Conservation (phyloP, 2,113 vertebrate species). For the Odocoileus hemionus region DNA sequence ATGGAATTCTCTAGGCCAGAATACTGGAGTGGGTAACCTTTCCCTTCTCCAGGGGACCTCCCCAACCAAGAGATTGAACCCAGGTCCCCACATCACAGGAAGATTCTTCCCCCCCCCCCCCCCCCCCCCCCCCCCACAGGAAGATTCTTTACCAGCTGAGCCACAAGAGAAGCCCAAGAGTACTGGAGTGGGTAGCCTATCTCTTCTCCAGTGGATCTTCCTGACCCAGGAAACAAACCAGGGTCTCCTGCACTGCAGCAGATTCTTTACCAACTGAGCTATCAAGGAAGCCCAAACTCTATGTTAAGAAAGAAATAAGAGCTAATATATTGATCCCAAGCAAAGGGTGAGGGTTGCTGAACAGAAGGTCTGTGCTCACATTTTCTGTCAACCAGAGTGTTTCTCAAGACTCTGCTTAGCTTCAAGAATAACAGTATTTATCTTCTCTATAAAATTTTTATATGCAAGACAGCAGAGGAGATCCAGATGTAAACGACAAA, state of each 20-base stretch:
- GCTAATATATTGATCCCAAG: background rate
- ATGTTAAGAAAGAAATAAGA: background rate
- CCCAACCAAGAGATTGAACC: background rate
- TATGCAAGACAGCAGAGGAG: background rate
- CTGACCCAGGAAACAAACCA: background rate
- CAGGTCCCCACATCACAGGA: background rate
- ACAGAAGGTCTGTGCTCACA: background rate
- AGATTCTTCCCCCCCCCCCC: background rate
- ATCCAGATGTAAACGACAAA: background rate
- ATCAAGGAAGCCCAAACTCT: background rate
- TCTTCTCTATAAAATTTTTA: background rate
- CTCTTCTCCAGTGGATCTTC: background rate
- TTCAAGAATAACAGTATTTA: background rate
- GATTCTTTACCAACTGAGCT: background rate
- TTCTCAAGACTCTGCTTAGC: background rate
- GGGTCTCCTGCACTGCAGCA: background rate
- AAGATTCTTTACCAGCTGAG: background rate
- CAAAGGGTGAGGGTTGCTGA: background rate
- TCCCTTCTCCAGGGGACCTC: background rate
- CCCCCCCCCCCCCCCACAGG: background rate
- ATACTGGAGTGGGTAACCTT: background rate
- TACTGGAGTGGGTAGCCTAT: accelerated
- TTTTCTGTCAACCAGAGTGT: background rate
- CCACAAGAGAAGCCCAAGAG: background rate
- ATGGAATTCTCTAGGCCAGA: background rate